Percentiles rank a stretch among this genome's conserved stretches.
phyloP scores from a whole-genome alignment of 2,888 invertebrate species.

The Torymus tubicola region DNA sequence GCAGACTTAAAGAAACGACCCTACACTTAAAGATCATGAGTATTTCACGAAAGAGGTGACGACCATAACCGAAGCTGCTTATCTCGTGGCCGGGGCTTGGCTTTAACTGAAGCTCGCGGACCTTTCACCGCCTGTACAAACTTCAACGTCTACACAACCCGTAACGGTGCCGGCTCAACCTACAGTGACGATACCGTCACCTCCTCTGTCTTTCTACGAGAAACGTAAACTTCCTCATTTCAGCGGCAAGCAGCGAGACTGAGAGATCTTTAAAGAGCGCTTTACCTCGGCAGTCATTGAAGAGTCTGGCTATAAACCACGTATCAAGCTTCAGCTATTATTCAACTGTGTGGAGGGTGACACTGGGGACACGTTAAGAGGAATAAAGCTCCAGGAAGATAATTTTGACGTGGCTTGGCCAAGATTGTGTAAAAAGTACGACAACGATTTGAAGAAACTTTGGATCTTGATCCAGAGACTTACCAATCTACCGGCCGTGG shows the following conservation, averaged over 20 bases:
- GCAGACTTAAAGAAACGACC: no score
- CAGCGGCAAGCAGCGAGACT: neutral
- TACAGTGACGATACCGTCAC: no score
- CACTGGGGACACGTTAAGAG: neutral
- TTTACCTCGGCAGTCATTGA: neutral
- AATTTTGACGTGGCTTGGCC: neutral
- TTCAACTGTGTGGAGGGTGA: neutral
- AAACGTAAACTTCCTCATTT: neutral
- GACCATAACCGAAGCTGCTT: no score
- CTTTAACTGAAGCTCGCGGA: no score
- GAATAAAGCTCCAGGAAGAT: neutral
- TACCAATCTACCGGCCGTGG: neutral
- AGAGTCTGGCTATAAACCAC: neutral
- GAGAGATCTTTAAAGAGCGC: neutral
- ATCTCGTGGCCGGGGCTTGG: no score
- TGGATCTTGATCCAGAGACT: neutral
- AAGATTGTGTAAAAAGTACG: neutral
- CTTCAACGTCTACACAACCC: no score
- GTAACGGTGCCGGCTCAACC: no score
- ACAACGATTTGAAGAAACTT: neutral
- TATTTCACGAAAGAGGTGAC: no score
- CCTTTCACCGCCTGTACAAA: no score
- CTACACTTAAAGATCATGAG: no score
- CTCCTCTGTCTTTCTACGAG: no score
- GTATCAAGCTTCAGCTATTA: neutral